These are phyloP conservation scores for Hololepta plana DNA, from an alignment of 2,888 invertebrate species.

Conservation along the genomic window DNA sequence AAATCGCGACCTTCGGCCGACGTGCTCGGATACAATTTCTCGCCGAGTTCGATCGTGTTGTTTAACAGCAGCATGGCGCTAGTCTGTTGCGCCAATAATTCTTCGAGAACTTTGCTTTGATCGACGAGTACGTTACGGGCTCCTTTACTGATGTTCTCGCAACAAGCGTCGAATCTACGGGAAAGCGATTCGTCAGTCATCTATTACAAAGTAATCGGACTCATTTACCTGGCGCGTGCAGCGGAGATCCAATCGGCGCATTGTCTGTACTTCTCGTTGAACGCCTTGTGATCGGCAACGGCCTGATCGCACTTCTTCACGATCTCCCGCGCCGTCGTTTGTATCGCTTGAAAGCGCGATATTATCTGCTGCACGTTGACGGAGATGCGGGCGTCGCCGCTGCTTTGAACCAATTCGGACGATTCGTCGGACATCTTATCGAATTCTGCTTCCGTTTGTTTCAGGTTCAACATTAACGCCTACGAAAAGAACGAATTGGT, in stretches of 20 bases:
- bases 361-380: conserved; percentile 80
- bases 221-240: conserved; percentile 52
- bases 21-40: conserved; percentile 72
- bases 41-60: conserved; percentile 71
- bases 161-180: conserved; percentile 44
- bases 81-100: conserved; percentile 55
- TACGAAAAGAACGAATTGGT: conserved; percentile 30
- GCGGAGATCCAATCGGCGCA: conserved; percentile 65
- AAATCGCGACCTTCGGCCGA: conserved; percentile 75
- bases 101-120: conserved; percentile 52
- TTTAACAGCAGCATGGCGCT: conserved; percentile 60
- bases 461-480: conserved; percentile 58
- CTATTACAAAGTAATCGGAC: background rate
- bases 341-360: conserved; percentile 77
- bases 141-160: conserved; percentile 39
- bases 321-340: conserved; percentile 75
- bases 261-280: conserved; percentile 67
- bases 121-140: conserved; percentile 50
- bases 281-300: conserved; percentile 60
- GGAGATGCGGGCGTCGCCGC: conserved; percentile 72
- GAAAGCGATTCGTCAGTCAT: conserved; percentile 3
- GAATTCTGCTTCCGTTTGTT: conserved; percentile 71
- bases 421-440: conserved; percentile 76
- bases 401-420: conserved; percentile 66
- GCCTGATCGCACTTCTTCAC: conserved; percentile 86